These are phyloP conservation scores for Sinotaia quadrata DNA, from an alignment of 2,888 invertebrate species.

Conservation along the genomic window DNA sequence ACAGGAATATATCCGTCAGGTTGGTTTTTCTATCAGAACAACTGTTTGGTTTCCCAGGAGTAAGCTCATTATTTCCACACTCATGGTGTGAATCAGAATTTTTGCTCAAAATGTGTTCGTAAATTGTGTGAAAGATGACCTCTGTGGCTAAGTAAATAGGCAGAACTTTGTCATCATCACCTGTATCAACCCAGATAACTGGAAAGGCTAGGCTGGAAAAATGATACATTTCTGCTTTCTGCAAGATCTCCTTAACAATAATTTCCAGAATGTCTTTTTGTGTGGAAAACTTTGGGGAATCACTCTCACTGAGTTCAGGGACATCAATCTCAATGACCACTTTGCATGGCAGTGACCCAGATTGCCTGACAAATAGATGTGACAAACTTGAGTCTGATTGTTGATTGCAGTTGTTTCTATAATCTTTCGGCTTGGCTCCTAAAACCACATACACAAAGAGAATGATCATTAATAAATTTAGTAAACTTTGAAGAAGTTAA, in stretches of 20 bases:
- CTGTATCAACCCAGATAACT: slow-evolving; percentile 11
- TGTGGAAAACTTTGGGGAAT: not conserved
- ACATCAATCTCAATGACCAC: slow-evolving; percentile 4
- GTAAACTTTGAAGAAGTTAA: too few relatives aligned
- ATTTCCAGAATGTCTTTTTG: not conserved
- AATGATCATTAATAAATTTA: too few relatives aligned
- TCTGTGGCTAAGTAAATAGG: slow-evolving; percentile 5
- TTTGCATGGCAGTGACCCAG: slow-evolving; percentile 14
- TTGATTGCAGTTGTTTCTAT: not conserved
- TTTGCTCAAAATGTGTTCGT: not conserved
- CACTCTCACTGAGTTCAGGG: not conserved
- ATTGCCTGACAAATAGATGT: slow-evolving; percentile 5
- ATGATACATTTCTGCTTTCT: not conserved
- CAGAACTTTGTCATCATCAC: not conserved
- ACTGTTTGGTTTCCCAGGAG: not conserved
- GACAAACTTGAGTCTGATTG: too few relatives aligned
- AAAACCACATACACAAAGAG: not conserved
- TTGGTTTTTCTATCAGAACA: not conserved
- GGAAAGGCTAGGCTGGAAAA: slow-evolving; percentile 16
- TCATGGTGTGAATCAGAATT: too few relatives aligned
- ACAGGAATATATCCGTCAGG: not conserved
- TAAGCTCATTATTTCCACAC: not conserved
- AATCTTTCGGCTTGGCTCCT: slow-evolving; percentile 9
- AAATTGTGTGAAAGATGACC: not conserved
- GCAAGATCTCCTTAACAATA: not conserved